Base-by-base conservation (phyloP, 2,113 vertebrate genomes). In the Thunnus thynnus region DNA sequence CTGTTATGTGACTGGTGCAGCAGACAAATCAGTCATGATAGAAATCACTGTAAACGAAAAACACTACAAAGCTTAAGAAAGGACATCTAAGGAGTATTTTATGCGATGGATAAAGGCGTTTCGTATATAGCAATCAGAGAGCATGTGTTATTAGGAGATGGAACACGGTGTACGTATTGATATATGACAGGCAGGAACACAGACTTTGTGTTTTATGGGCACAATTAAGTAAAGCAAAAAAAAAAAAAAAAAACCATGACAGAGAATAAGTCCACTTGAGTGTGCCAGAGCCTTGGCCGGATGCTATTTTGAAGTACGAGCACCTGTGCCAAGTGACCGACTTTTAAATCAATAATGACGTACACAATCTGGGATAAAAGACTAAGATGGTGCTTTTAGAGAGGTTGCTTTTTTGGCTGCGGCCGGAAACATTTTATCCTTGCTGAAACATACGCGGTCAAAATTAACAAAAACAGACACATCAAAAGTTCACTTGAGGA, bases 271-370 rank as follows among this genome's bases (percentile, higher is more conserved):
- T 62, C 18, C 25, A 70, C 46, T 27, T 41, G 55, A 46, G 81
- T 54, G 46, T 60, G 65, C 76, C 73, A 75, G 76, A 72, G 56
- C 69, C 36, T 60, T 46, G 18, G 48, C 74, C 8, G 9, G 82
- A 72, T 48, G 16, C 57, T 72, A 20, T 76, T 85, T 78, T 72
- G 36, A 81, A 89, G 79, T 54, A 54, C 50, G 50, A 78, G 69
- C 30, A 84, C 74, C 81, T 32, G 76, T 63, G 79, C 80, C 78
- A 84, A 88, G 79, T 83, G 76, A 78, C 81, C 64, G 44, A 55
- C 56, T 83, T 80, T 76, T 70, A 72, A 88, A 92, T 84, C 80
- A 22, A 90, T 87, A 90, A 82, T 86, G 83, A 84, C 69, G 51
- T 68, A 69, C 12, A 57, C 77, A 76, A 58, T 83, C 46, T 78